Percentiles rank a stretch among this genome's conserved stretches.
Conservation (phyloP, 1,140 invertebrate genomes). For the Heterodera carotae region DNA sequence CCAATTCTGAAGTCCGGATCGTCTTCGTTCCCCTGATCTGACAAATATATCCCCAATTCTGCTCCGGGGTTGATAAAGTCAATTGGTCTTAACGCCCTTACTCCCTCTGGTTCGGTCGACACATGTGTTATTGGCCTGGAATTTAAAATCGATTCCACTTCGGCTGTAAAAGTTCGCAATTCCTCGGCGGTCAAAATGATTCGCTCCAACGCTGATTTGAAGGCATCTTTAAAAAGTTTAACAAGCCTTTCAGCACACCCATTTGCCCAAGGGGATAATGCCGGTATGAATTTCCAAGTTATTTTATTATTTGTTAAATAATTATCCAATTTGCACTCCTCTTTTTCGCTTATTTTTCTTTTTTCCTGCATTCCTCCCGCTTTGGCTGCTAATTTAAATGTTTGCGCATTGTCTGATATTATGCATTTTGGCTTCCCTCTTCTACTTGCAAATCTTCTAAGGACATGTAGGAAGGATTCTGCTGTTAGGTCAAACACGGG, state of each 20-base stretch:
- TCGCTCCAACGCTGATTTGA: not conserved
- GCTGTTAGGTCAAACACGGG: slow-evolving; percentile 44
- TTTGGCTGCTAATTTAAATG: not conserved
- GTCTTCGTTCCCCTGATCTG: not conserved
- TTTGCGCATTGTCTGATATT: slow-evolving; percentile 65
- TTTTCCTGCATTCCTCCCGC: not conserved
- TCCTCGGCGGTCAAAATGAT: not conserved
- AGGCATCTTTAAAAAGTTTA: not conserved
- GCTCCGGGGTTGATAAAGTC: not conserved
- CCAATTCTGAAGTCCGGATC: not conserved
- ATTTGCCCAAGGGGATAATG: slow-evolving; percentile 3
- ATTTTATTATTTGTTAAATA: slow-evolving; percentile 1
- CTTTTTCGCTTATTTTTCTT: not conserved
- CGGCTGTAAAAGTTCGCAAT: not conserved
- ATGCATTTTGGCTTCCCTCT: slow-evolving; percentile 44
- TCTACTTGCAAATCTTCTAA: slow-evolving; percentile 1
- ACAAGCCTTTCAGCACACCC: not conserved
- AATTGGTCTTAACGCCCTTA: not conserved
- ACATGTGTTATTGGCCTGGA: not conserved
- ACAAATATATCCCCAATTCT: not conserved
- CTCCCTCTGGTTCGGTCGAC: not conserved
- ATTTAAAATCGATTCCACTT: not conserved
- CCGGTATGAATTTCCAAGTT: not conserved
- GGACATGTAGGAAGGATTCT: not conserved
- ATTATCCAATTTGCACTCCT: slow-evolving; percentile 47